These are phyloP conservation scores for Melanchra persicariae DNA, from an alignment of 2,888 invertebrate species.

Conservation along the genomic window DNA sequence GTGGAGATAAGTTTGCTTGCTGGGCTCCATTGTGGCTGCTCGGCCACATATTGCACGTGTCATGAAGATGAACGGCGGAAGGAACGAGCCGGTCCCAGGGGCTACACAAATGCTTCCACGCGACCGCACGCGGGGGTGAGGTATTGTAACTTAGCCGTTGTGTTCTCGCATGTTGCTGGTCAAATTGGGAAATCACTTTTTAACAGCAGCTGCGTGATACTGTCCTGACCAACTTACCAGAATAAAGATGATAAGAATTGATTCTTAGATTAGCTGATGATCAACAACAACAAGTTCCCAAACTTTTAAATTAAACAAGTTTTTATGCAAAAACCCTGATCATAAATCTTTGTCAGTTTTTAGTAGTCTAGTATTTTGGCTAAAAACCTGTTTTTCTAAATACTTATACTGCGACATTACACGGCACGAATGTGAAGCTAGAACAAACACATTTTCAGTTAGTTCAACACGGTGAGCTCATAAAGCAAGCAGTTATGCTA, in stretches of 20 bases:
- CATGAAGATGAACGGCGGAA: constrained; percentile 23
- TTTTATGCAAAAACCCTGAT: no score
- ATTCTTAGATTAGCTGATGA: no score
- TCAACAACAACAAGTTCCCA: no score
- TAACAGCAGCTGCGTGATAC: no score
- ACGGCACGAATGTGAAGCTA: background rate
- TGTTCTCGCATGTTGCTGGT: no score
- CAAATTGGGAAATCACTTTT: no score
- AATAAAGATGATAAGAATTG: no score
- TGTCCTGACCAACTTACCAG: no score
- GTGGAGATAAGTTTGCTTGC: constrained; percentile 26
- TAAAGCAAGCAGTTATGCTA: constrained; percentile 24
- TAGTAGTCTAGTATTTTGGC: no score
- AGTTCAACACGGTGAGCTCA: constrained; percentile 39
- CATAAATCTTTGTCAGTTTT: no score
- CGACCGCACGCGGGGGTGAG: constrained; percentile 1
- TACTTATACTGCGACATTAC: background rate
- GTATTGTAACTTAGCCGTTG: background rate
- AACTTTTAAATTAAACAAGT: no score
- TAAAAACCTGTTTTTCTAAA: no score
- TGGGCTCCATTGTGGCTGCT: constrained; percentile 12
- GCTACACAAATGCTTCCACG: constrained; percentile 1
- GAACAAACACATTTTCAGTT: constrained; percentile 38
- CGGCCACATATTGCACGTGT: constrained; percentile 11
- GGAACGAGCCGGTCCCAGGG: background rate